phyloP scores from a whole-genome alignment of 2,113 vertebrate species.

The Muntiacus muntjak region DNA sequence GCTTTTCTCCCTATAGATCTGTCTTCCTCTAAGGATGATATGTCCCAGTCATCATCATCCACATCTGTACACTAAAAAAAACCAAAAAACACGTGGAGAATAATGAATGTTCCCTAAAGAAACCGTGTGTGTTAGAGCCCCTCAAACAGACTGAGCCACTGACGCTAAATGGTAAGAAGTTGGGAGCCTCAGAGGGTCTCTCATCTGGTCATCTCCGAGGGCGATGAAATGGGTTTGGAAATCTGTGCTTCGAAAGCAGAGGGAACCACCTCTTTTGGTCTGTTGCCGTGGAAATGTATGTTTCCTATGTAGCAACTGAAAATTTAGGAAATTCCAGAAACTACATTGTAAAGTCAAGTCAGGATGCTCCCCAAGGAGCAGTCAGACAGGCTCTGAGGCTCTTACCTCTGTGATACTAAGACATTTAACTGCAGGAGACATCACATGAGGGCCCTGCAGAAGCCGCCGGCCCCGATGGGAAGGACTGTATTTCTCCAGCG shows the following conservation, averaged over 20 bases:
- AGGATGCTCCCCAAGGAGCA: neutral
- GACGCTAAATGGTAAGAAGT: fast-evolving
- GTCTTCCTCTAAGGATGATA: slow-evolving; percentile 89
- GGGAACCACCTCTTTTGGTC: neutral
- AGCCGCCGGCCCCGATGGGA: fast-evolving
- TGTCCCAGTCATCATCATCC: slow-evolving; percentile 88
- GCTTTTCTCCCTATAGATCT: slow-evolving; percentile 70
- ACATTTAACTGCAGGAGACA: neutral
- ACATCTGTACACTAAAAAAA: slow-evolving; percentile 73
- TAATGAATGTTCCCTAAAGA: neutral
- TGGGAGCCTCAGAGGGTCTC: neutral
- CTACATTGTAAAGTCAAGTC: neutral
- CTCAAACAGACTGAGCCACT: neutral
- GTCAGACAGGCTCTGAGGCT: neutral
- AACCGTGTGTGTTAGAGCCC: fast-evolving
- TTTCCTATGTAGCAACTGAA: neutral
- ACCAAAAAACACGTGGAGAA: neutral
- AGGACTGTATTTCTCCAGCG: fast-evolving
- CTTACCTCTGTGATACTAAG: neutral
- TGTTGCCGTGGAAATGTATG: neutral
- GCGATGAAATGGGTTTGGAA: neutral
- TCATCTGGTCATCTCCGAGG: neutral
- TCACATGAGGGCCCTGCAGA: neutral
- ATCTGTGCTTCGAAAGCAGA: neutral
- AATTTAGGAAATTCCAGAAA: neutral